Base-by-base conservation (phyloP, 2,797 vertebrate species). In the Oreochromis mossambicus region DNA sequence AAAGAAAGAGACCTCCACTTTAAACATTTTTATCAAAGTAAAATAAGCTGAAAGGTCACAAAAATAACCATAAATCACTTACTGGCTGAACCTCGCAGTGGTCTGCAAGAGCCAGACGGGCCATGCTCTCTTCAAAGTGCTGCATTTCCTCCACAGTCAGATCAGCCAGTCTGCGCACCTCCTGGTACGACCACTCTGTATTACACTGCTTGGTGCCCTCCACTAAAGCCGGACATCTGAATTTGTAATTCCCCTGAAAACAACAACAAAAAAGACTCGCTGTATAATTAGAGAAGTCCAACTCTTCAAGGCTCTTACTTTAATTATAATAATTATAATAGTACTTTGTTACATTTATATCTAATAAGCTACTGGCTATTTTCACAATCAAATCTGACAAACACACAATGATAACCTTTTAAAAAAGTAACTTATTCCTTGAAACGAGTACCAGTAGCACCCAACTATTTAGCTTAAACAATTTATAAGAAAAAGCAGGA, bases 81-180 rank as follows among this genome's bases (percentile, higher is more conserved):
- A 85, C 84, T 29, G 0, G 0, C n/a, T 82, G 79, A 32, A 58
- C 52, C 24, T 78, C 76, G 1, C 88, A 93, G 90, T 91, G 86
- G 5, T 88, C 51, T 17, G 85, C 81, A 26, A 91, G 90, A 55
- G 92, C 93, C 79, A 96, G 82, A 2, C 55, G 70, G 1, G 93
- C 91, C 78, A 96, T 91, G 3, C 2, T 92, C 34, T 91, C 87
- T 61, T 96, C 95, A 92, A 95, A 96, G 55, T 95, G 15, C 19
- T 85, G 12, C 87, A 94, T 96, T 55, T 96, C 96, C n/a, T 93
- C 86, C 10, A 81, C 38, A 5, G 92, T 91, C 68, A 96, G 78
- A 26, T 93, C 84, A 10, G 96, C 96, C 89, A 95, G 56, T 54
- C 89, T 90, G 50, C 95, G 90, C 32, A 96, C 94, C 80, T 96